Base-by-base conservation (phyloP, 2,797 vertebrate genomes). In the Falco peregrinus region DNA sequence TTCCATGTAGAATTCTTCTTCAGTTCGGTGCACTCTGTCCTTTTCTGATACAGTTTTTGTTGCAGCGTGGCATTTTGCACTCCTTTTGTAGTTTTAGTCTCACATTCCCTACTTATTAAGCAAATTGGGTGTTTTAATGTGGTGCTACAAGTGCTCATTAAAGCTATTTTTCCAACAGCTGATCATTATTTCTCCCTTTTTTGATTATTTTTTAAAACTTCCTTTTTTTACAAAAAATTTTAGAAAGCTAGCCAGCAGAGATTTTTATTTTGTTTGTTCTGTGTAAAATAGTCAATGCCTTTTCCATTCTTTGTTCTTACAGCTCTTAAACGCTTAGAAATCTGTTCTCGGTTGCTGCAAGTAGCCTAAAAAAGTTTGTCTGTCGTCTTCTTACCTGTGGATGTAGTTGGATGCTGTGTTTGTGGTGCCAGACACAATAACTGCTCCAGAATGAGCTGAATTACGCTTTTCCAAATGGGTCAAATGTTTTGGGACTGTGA, bases 101-200 rank as follows among this genome's bases (percentile, higher is more conserved):
- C 79, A 22, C 50, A 68, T 94, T 91, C 87, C 95, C 91, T 96
- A 89, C 95, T 95, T 97, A 94, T 96, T 96, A 96, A 85, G 87
- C 95, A 96, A 97, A 96, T 96, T 89, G 89, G 71, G 53, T 96
- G 75, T 94, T 97, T 96, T 91, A 97, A 95, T 94, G 37, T 91
- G 71, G 43, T 87, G 82, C 84, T 95, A 91, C 84, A 97, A 96
- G 96, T 96, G 89, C 92, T 96, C 94, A 95, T 97, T 96, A 97
- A 89, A 96, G 95, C 95, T 82, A 91, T 95, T 97, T 96, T 96
- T 95, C 87, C 87, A 95, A 95, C 92, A 97, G 91, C 95, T 96
- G 95, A 94, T 96, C 31, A 85, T 96, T 97, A 97, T 96, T 96
- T 95, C 93, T 80, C 60, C 56, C 31, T 74, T 95, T 96, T 95